phyloP scores from a whole-genome alignment of 2,888 invertebrate species.

The Diploptera punctata region DNA sequence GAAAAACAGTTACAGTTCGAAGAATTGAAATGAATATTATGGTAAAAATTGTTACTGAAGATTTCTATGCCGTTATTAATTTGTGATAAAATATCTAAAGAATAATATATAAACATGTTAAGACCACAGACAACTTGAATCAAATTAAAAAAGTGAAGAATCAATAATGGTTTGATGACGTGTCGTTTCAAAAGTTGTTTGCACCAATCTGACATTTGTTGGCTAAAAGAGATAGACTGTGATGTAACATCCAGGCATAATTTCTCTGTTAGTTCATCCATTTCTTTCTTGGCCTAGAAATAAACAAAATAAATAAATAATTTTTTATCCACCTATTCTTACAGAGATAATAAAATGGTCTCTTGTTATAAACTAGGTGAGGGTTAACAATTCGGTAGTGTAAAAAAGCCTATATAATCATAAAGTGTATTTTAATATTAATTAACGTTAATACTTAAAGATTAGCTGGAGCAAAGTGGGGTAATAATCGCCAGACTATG shows the following conservation, averaged over 20 bases:
- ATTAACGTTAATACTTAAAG: too few species aligned
- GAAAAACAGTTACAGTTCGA: conserved; percentile 67
- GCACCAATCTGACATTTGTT: not conserved
- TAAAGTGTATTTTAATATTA: too few species aligned
- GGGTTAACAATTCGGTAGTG: too few species aligned
- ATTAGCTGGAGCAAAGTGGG: too few species aligned
- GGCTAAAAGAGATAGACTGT: not conserved
- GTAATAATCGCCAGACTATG: too few species aligned
- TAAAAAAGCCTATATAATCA: too few species aligned
- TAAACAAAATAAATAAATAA: too few species aligned
- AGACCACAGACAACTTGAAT: conserved; percentile 78
- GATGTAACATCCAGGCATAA: not conserved
- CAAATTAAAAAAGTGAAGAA: conserved; percentile 75
- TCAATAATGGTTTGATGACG: conserved; percentile 73
- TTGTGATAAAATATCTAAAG: conserved; percentile 68
- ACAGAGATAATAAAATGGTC: too few species aligned
- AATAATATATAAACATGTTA: conserved; percentile 79
- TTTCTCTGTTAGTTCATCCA: not conserved
- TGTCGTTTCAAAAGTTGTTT: conserved; percentile 51
- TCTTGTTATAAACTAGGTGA: too few species aligned
- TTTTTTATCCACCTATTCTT: too few species aligned
- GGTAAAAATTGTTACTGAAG: conserved; percentile 59
- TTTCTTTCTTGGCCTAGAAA: not conserved
- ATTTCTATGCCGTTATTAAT: not conserved
- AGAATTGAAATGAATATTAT: conserved; percentile 74